A percentile compares a stretch with the other conserved stretches of the same genome.
Evolutionary conservation across 2,888 invertebrate genomes (phyloP).

Genomic region (Entomobrya proxima): DNA sequence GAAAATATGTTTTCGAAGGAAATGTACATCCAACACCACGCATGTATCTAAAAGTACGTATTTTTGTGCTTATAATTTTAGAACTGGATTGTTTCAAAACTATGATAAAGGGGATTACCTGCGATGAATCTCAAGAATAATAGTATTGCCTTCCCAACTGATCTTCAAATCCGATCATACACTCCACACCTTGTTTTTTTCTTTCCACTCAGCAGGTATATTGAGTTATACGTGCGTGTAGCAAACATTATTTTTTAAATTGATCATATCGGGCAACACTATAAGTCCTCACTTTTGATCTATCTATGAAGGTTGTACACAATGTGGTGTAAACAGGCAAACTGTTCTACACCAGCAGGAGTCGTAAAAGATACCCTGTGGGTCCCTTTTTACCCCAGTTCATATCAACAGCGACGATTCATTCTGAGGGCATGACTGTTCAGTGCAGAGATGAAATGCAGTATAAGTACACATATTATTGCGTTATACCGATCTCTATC

Average conservation of each 20-base stretch:
- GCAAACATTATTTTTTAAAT: constrained; percentile 50
- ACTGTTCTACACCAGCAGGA: constrained; percentile 61
- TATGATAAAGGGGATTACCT: constrained; percentile 61
- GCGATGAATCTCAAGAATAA: constrained; percentile 32
- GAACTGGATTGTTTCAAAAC: constrained; percentile 46
- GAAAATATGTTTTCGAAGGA: not conserved
- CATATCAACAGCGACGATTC: constrained; percentile 58
- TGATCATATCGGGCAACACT: constrained; percentile 39
- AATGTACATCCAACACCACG: not conserved
- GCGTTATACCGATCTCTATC: constrained; percentile 63
- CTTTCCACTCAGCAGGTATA: constrained; percentile 5
- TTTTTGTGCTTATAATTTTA: constrained; percentile 16
- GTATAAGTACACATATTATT: constrained; percentile 16
- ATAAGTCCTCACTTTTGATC: not conserved
- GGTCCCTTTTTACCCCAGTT: constrained; percentile 60
- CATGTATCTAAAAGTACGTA: not conserved
- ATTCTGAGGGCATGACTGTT: constrained; percentile 55
- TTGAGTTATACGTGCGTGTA: not conserved
- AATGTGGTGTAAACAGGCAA: constrained; percentile 37
- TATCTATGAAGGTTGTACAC: constrained; percentile 34
- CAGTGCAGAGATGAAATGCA: not conserved
- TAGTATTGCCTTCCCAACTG: constrained; percentile 26
- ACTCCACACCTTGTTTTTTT: constrained; percentile 55
- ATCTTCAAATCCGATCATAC: constrained; percentile 53
- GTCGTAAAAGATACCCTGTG: constrained; percentile 63